A percentile compares a stretch with the other conserved stretches of the same genome.
Evolutionary conservation across 2,888 invertebrate genomes (phyloP).

Genomic region (Lycocerus yunnanus): DNA sequence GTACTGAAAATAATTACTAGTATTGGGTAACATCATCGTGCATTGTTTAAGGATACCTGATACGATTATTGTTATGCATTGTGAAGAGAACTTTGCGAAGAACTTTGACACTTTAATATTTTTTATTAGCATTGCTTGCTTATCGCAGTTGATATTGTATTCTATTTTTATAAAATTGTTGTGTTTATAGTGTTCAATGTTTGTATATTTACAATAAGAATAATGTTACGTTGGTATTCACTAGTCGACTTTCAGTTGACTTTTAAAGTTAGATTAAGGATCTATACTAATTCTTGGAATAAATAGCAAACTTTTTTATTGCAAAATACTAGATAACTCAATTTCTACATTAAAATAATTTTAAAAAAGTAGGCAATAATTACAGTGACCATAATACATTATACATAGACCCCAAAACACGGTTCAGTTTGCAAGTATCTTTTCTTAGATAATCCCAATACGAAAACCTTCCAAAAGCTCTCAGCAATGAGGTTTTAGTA

Average conservation of each 20-base stretch:
- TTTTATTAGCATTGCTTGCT: not conserved
- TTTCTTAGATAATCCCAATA: too few species aligned
- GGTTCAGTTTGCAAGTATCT: too few species aligned
- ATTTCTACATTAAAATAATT: not conserved
- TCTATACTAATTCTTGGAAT: not conserved
- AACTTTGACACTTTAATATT: not conserved
- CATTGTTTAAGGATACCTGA: not conserved
- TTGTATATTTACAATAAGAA: not conserved
- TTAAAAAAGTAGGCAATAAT: not conserved
- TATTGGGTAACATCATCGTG: not conserved
- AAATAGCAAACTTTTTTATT: not conserved
- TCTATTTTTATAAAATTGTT: not conserved
- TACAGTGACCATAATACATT: too few species aligned
- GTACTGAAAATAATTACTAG: not conserved
- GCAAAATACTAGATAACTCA: not conserved
- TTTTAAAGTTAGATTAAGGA: not conserved
- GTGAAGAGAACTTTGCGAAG: too few species aligned
- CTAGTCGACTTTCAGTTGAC: not conserved
- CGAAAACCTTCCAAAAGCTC: too few species aligned
- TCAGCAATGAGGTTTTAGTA: too few species aligned
- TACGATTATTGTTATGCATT: too few species aligned
- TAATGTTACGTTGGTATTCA: not conserved
- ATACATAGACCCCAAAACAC: too few species aligned
- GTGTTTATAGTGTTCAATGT: not conserved
- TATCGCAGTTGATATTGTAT: not conserved